Base-by-base conservation (phyloP, 2,113 vertebrate genomes). In the Ascaphus truei region DNA sequence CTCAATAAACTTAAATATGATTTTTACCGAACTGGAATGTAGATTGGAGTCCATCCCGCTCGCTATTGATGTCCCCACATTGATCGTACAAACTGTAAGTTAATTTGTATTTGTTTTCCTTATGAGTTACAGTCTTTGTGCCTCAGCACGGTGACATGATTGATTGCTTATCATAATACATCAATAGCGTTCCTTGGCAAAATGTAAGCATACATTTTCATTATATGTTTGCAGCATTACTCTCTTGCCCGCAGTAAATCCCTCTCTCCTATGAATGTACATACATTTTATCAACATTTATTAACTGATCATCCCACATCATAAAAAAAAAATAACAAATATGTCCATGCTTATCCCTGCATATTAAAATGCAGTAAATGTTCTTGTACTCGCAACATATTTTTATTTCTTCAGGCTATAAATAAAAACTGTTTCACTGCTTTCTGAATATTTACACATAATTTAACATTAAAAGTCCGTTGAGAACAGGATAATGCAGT, bases 91-190 rank as follows among this genome's bases (percentile, higher is more conserved):
- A 53, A 53, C 15, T 18, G 15, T 53, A 53, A 53, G 51, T 53
- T 53, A 53, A 29, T 53, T 33, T 57, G 20, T 47, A 22, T 47
- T 47, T 47, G 43, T 47, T 47, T 47, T 47, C 29, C 22, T 36
- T 36, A 34, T 34, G 30, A 57, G 30, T 57, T 36, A 57, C 30
- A 34, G 53, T 12, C 30, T 31, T 57, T 57, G 53, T 57, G 29
- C 31, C 34, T n/a, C 30, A 3, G 53, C 16, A 47, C 18, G 52
- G n/a, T 31, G 52, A 55, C 47, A 37, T 64, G 62, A 64, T 51
- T 64, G 62, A 51, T 64, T 4, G 23, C 47, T 52, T 52, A 36
- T 64, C 62, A 64, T 64, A 51, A 57, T 34, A 22, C 33, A 51
- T 64, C 62, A 34, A 64, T 64, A 25, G 31, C 9, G 11, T 25